Conservation (phyloP, 2,113 vertebrate genomes). For the Erythrocercus mccallii region DNA sequence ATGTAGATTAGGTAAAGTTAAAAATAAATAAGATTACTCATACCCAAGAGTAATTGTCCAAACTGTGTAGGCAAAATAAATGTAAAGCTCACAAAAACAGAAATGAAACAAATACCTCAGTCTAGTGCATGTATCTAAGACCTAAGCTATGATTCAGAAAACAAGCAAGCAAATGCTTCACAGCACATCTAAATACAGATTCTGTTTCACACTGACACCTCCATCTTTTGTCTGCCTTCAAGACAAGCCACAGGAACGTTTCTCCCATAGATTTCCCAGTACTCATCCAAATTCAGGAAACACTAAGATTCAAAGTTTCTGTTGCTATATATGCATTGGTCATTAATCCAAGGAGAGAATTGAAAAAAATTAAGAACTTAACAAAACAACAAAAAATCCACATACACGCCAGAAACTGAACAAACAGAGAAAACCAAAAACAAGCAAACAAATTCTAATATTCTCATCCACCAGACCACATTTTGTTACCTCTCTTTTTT, state of each 20-base stretch:
- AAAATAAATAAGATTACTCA: neutral
- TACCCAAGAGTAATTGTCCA: neutral
- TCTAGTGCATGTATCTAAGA: neutral
- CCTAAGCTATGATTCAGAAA: neutral
- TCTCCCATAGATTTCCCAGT: neutral
- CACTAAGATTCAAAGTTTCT: neutral
- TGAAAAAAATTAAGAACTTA: neutral
- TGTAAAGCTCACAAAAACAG: neutral
- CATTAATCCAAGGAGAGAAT: neutral
- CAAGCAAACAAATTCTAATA: neutral
- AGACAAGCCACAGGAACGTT: neutral
- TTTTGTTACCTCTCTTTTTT: neutral
- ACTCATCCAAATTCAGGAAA: neutral
- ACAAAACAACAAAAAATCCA: neutral
- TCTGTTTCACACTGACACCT: neutral
- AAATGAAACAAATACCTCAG: neutral
- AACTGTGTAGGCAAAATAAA: neutral
- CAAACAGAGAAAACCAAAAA: neutral
- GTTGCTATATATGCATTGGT: neutral
- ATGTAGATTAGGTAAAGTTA: neutral
- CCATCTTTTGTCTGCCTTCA: neutral
- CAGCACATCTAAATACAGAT: neutral
- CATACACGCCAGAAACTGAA: neutral
- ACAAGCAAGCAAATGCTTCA: neutral
- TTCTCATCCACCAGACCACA: neutral